phyloP scores from a whole-genome alignment of 2,113 vertebrate species.

The Hippopotamus amphibius region DNA sequence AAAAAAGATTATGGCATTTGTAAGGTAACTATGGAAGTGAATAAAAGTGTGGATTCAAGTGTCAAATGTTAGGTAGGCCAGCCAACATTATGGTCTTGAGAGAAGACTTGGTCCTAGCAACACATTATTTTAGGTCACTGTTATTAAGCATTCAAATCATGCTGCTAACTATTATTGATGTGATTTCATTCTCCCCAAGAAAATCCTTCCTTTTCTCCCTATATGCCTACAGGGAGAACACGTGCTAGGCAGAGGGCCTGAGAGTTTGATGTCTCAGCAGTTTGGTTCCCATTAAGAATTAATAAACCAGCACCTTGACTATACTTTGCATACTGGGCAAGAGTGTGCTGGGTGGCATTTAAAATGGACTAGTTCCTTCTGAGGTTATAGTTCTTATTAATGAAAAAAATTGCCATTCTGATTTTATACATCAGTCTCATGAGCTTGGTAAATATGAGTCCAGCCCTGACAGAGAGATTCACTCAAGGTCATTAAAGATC shows the following conservation, averaged over 20 bases:
- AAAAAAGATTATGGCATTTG: neutral
- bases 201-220: constrained; percentile 25
- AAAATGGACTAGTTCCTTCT: neutral
- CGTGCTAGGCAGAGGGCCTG: constrained; percentile 23
- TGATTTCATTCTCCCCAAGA: constrained; percentile 37
- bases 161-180: neutral
- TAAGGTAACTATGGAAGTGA: neutral
- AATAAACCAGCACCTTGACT: constrained; percentile 40
- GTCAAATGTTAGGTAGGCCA: neutral
- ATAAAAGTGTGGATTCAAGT: neutral
- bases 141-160: constrained; percentile 48
- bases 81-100: neutral
- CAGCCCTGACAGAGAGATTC: neutral
- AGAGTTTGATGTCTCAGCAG: constrained; percentile 33
- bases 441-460: neutral
- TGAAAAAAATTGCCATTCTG: neutral
- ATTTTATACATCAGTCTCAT: neutral
- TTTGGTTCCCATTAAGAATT: constrained; percentile 46
- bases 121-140: neutral
- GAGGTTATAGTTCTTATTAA: constrained; percentile 17
- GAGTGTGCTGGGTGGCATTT: constrained; percentile 29
- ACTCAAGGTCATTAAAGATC: neutral
- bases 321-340: neutral
- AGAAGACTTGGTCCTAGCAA: neutral
- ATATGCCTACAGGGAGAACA: neutral